Conservation (phyloP, 2,888 invertebrate species). For the Drosophila birchii region DNA sequence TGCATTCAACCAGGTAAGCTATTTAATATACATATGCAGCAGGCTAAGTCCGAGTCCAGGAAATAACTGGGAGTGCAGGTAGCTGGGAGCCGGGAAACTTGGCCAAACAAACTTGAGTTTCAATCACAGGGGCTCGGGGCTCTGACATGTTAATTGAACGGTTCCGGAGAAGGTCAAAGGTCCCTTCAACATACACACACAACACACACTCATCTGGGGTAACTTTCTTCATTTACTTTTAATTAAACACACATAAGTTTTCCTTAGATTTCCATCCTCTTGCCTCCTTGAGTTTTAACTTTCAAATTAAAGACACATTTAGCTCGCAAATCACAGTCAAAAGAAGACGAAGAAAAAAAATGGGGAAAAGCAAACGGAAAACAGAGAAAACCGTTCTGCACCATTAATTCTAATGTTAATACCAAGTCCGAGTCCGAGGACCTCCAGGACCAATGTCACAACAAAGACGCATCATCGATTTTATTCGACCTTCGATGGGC, state of each 20-base stretch:
- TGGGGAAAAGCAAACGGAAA: slow-evolving; percentile 31
- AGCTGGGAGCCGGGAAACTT: slow-evolving; percentile 25
- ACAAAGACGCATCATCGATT: slow-evolving; percentile 68
- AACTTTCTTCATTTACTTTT: slow-evolving; percentile 29
- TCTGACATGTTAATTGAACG: slow-evolving; percentile 42
- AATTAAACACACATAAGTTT: slow-evolving; percentile 34
- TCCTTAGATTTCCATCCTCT: slow-evolving; percentile 19
- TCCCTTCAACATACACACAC: neutral
- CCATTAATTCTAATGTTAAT: slow-evolving; percentile 79
- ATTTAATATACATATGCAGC: slow-evolving; percentile 27
- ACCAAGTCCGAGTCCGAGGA: slow-evolving; percentile 54
- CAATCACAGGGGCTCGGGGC: slow-evolving; percentile 28
- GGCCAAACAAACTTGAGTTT: slow-evolving; percentile 27
- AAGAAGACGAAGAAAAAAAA: neutral
- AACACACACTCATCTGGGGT: neutral
- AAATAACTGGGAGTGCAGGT: neutral
- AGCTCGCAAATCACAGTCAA: slow-evolving; percentile 45
- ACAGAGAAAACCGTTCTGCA: slow-evolving; percentile 64
- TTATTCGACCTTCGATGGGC: slow-evolving; percentile 75
- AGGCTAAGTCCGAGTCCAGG: neutral
- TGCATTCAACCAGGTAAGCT: slow-evolving; percentile 10
- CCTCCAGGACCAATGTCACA: slow-evolving; percentile 32
- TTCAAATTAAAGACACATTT: slow-evolving; percentile 77
- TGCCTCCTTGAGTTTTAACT: slow-evolving; percentile 36
- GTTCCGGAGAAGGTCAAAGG: slow-evolving; percentile 1